Conservation (phyloP, 2,797 vertebrate species). For the Garrulus glandarius region DNA sequence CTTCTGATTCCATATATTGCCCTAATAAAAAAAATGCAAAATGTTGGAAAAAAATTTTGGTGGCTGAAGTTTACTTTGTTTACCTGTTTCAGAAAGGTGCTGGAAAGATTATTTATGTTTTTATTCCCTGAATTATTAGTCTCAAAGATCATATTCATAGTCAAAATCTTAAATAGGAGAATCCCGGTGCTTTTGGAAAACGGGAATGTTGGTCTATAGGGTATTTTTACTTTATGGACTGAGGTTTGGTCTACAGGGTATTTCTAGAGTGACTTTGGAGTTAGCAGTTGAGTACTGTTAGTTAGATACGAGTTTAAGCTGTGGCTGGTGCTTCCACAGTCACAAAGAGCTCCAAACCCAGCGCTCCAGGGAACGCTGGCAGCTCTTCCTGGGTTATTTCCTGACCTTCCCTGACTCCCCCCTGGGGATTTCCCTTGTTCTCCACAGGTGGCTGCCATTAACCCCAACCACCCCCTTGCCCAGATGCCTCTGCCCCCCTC, state of each 20-base stretch:
- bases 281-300: not conserved
- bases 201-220: fast-evolving
- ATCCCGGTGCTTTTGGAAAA: not conserved
- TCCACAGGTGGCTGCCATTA: conserved; percentile 92
- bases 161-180: not conserved
- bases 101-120: not conserved
- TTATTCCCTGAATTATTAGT: not conserved
- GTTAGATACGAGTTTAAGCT: fast-evolving
- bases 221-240: not conserved
- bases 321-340: not conserved
- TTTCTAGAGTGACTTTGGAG: not conserved
- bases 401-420: not conserved
- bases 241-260: not conserved
- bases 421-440: not conserved
- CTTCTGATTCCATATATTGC: not conserved
- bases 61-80: not conserved
- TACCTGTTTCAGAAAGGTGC: not conserved
- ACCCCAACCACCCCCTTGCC: conserved; percentile 94
- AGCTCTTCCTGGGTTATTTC: not conserved
- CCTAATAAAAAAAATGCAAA: not conserved
- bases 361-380: not conserved
- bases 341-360: not conserved
- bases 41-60: not conserved
- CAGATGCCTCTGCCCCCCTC: conserved; percentile 97
- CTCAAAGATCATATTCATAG: not conserved